A percentile compares a stretch with the other conserved stretches of the same genome.
Conservation (phyloP, 1,140 invertebrate species). For the Drosophila kikkawai region DNA sequence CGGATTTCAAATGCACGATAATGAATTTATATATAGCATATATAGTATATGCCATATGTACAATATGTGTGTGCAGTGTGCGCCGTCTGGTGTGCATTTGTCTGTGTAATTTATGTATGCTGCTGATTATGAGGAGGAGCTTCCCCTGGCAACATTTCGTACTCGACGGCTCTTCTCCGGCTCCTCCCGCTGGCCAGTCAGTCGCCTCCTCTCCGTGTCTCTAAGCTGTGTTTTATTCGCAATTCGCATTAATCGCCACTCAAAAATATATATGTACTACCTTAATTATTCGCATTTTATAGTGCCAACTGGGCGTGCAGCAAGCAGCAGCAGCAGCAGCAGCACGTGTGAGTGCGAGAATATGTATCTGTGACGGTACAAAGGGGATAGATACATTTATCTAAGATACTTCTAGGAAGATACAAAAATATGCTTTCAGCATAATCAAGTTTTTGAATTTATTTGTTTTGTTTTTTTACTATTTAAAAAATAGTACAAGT, state of each 20-base stretch:
- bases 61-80: neutral
- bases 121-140: slow-evolving; percentile 52
- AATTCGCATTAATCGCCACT: slow-evolving; percentile 33
- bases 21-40: slow-evolving; percentile 43
- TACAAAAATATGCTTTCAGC: neutral
- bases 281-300: slow-evolving; percentile 43
- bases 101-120: slow-evolving; percentile 67
- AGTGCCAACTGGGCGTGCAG: slow-evolving; percentile 39
- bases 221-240: slow-evolving; percentile 30
- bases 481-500: neutral
- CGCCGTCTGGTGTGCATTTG: slow-evolving; percentile 54
- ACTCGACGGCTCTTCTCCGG: slow-evolving; percentile 12
- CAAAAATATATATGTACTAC: slow-evolving; percentile 33
- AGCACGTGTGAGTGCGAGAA: slow-evolving; percentile 25
- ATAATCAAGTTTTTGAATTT: neutral
- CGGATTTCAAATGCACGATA: slow-evolving; percentile 57
- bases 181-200: neutral
- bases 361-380: neutral
- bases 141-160: slow-evolving; percentile 22
- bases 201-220: neutral
- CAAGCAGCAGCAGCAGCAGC: slow-evolving; percentile 10
- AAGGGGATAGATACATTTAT: too few species aligned
- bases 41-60: neutral
- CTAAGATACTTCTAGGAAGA: neutral
- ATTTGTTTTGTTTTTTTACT: neutral